Evolutionary conservation across 2,797 vertebrate genomes (phyloP).

Genomic region (Cryptoblepharus egeriae): DNA sequence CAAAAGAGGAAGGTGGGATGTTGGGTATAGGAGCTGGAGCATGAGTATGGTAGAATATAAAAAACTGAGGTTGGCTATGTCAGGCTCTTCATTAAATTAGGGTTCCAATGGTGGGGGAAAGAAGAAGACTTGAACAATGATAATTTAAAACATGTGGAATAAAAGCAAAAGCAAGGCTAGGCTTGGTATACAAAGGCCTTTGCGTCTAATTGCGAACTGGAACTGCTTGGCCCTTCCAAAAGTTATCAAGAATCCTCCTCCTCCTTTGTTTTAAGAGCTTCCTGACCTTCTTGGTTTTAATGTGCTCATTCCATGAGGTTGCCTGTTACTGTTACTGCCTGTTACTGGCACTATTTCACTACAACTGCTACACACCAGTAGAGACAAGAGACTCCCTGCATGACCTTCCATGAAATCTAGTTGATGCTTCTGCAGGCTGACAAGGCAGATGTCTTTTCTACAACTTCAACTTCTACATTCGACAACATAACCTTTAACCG

Average conservation of each 20-base stretch:
- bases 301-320: neutral
- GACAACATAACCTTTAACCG: no score
- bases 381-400: neutral
- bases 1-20: constrained; percentile 13
- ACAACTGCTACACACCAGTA: neutral
- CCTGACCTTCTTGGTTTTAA: neutral
- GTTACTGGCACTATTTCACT: neutral
- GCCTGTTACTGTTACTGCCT: neutral
- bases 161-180: neutral
- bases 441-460: neutral
- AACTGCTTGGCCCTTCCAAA: neutral
- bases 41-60: neutral
- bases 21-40: neutral
- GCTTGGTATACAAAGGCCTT: neutral
- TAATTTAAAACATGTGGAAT: constrained; percentile 32
- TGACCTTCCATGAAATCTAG: constrained; percentile 4
- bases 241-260: neutral
- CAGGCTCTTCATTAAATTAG: constrained; percentile 33
- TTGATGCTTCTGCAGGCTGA: constrained; percentile 5
- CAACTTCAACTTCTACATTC: no score
- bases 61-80: constrained; percentile 42
- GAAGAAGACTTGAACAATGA: constrained; percentile 44
- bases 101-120: constrained; percentile 39
- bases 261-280: constrained; percentile 8
- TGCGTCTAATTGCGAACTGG: neutral